Evolutionary conservation across 2,888 invertebrate genomes (phyloP).

Genomic region (Cremastinae sp.): DNA sequence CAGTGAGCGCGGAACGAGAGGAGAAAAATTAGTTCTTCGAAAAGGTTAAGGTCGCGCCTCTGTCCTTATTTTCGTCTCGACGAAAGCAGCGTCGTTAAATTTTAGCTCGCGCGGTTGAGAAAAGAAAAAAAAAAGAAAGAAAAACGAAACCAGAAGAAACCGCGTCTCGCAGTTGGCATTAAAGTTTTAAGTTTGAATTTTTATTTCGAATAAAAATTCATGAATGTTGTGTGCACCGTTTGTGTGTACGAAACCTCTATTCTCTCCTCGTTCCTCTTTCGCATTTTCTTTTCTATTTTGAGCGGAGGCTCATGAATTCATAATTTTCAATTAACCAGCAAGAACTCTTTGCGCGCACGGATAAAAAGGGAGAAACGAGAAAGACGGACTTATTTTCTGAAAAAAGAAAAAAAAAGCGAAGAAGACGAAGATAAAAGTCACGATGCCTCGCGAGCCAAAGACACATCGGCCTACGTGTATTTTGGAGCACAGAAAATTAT

Average conservation of each 20-base stretch:
- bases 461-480: neutral
- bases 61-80: neutral
- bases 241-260: neutral
- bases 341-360: neutral
- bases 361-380: neutral
- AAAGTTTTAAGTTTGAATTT: too few relatives aligned
- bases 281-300: slow-evolving; percentile 11
- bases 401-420: neutral
- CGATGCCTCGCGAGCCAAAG: too few relatives aligned
- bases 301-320: slow-evolving; percentile 37
- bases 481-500: slow-evolving; percentile 2
- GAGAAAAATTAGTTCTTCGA: neutral
- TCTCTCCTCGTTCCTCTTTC: neutral
- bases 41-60: slow-evolving; percentile 28
- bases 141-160: too few relatives aligned
- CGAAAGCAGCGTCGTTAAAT: neutral
- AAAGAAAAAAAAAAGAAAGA: too few relatives aligned
- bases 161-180: too few relatives aligned
- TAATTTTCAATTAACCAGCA: slow-evolving; percentile 52
- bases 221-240: neutral
- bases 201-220: too few relatives aligned
- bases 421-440: too few relatives aligned
- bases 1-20: neutral
- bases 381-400: neutral
- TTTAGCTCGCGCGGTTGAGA: neutral